Evolutionary conservation across 2,113 vertebrate genomes (phyloP), one percentile per base, ranked within the genome.

Genomic region (Ictidomys tridecemlineatus): DNA sequence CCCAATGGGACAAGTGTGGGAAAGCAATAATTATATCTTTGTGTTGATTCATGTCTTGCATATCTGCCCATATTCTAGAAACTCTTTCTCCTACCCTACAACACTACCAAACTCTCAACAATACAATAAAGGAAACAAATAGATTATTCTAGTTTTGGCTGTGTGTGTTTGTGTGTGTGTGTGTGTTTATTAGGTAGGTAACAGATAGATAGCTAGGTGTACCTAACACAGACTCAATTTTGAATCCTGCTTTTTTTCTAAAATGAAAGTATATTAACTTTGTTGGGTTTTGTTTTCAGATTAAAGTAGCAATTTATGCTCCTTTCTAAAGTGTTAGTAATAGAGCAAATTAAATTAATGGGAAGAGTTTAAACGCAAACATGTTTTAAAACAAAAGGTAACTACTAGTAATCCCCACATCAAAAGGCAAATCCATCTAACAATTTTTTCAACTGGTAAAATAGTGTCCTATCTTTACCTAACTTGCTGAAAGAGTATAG

Each of bases 1-100:
- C 16, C 63, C 39, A 8, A 70, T 42, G 30, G 34, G 17, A 51
- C n/a, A 78, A 86, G 22, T 1, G 4, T 67, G 70, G 10, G 74
- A 82, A 53, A 45, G 2, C 11, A 83, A 67, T 22, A 37, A 16
- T 78, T 24, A 39, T 8, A 42, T 76, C 11, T n/a, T 22, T 79
- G 34, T 61, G 61, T 61, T 69, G 30, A 82, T 78, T 8, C 14
- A 8, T 16, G 58, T 39, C 32, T 32, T 85, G 5, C 28, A 80
- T 67, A 79, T 89, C 85, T 85, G 51, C 79, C n/a, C 20, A 32
- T 69, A 26, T 45, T 63, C 72, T 94, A 89, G 70, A 88, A 53
- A 84, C 67, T 77, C 32, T 70, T 61, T 17, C 22, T 73, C 12
- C 32, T 84, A 72, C 26, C 76, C 37, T 91, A 26, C 12, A 91